phyloP scores from a whole-genome alignment of 2,797 vertebrate genomes.

The Trachurus trachurus region DNA sequence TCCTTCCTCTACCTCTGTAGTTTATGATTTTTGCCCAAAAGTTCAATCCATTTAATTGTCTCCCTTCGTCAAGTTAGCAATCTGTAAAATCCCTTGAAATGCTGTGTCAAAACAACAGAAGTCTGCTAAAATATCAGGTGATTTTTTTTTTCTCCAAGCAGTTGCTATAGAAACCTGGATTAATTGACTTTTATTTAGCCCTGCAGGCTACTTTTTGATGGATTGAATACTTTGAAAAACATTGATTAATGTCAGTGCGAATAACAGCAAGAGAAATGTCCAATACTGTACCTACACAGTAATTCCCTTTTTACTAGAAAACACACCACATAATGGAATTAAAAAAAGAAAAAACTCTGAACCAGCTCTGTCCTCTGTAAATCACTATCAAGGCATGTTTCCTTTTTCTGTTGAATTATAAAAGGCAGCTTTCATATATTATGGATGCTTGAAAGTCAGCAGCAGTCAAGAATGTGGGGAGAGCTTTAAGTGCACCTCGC shows the following conservation, averaged over 20 bases:
- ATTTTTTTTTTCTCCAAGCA: conserved; percentile 10
- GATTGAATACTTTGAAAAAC: conserved; percentile 36
- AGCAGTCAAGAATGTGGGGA: conserved; percentile 62
- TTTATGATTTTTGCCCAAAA: conserved; percentile 55
- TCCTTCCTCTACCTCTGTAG: conserved; percentile 17
- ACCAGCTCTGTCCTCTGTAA: conserved; percentile 51
- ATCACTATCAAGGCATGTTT: conserved; percentile 72
- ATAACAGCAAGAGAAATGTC: conserved; percentile 25
- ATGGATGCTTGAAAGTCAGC: conserved; percentile 78
- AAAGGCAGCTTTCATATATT: conserved; percentile 78
- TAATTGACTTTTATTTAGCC: conserved; percentile 44
- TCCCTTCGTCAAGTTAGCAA: conserved; percentile 44
- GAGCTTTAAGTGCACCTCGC: conserved; percentile 59
- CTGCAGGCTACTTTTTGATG: conserved; percentile 27
- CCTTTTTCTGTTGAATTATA: conserved; percentile 80
- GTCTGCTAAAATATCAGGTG: conserved; percentile 37
- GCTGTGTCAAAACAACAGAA: conserved; percentile 42
- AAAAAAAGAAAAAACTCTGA: not conserved
- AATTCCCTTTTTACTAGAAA: conserved; percentile 28
- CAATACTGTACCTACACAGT: conserved; percentile 1
- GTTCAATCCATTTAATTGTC: conserved; percentile 66
- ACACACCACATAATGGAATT: conserved; percentile 45
- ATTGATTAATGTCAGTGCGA: conserved; percentile 24
- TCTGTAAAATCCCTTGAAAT: conserved; percentile 65
- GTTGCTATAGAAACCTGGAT: conserved; percentile 68